Percentiles rank a stretch among this genome's conserved stretches.
Evolutionary conservation across 2,113 vertebrate species (phyloP).

Genomic region (Tragulus kanchil): DNA sequence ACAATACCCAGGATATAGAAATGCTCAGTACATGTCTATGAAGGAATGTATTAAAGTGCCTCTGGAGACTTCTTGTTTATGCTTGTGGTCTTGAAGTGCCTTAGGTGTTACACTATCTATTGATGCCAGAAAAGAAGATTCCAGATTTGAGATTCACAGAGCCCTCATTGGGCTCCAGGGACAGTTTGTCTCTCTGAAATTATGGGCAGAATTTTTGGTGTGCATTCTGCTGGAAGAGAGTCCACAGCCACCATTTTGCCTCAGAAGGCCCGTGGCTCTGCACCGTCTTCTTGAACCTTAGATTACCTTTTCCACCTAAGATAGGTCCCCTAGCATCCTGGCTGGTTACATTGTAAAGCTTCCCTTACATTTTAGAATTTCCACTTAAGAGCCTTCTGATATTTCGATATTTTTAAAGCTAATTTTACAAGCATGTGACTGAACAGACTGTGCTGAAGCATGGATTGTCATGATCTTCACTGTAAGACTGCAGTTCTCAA

Average conservation of each 20-base stretch:
- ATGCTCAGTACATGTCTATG: not conserved
- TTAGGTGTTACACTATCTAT: not conserved
- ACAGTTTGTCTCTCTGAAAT: not conserved
- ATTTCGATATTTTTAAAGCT: slow-evolving; percentile 28
- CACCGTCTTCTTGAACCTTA: not conserved
- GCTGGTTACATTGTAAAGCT: not conserved
- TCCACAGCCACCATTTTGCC: not conserved
- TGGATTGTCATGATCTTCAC: not conserved
- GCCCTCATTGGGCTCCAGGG: not conserved
- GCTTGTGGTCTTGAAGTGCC: not conserved
- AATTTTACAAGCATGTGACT: not conserved
- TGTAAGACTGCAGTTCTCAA: not conserved
- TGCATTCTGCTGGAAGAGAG: not conserved
- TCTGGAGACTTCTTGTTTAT: not conserved
- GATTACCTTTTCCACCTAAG: not conserved
- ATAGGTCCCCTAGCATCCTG: not conserved
- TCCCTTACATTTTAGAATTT: not conserved
- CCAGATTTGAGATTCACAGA: not conserved
- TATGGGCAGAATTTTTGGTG: not conserved
- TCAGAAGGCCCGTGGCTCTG: not conserved
- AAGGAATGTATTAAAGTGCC: not conserved
- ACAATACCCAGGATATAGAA: not conserved
- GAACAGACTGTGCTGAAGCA: not conserved
- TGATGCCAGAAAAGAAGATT: not conserved
- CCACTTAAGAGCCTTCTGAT: not conserved